Conservation (phyloP, 2,113 vertebrate genomes). For the Cranoglanis bouderius region DNA sequence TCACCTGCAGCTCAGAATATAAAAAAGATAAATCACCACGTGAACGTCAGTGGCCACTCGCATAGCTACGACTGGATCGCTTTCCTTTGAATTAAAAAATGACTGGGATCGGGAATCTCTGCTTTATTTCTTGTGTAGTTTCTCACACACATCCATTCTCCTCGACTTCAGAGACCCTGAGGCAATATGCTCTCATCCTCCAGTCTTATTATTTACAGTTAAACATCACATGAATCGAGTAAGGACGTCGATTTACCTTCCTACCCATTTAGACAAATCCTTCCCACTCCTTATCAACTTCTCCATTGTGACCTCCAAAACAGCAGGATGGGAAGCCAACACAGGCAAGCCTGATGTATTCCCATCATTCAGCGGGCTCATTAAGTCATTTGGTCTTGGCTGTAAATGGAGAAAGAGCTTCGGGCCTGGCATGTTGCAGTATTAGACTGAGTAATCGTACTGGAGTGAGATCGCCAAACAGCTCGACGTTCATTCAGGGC, state of each 20-base stretch:
- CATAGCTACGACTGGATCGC: background rate
- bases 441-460: conserved; percentile 15
- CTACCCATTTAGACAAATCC: background rate
- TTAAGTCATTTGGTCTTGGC: conserved; percentile 16
- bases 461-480: background rate
- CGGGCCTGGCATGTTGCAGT: background rate
- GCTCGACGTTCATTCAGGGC: background rate
- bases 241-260: background rate
- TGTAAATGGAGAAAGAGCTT: background rate
- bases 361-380: conserved; percentile 14
- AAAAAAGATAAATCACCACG: background rate
- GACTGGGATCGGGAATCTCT: background rate
- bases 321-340: background rate
- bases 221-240: background rate
- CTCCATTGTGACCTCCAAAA: conserved; percentile 9
- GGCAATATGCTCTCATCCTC: background rate
- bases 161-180: background rate
- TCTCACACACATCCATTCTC: background rate
- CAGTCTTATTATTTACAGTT: background rate
- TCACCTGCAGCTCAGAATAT: background rate
- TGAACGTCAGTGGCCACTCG: background rate
- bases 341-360: background rate
- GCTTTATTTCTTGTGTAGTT: too few relatives aligned
- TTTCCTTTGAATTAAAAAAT: background rate
- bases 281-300: background rate